Base-by-base conservation (phyloP, 2,797 vertebrate genomes). In the Microcaecilia unicolor region DNA sequence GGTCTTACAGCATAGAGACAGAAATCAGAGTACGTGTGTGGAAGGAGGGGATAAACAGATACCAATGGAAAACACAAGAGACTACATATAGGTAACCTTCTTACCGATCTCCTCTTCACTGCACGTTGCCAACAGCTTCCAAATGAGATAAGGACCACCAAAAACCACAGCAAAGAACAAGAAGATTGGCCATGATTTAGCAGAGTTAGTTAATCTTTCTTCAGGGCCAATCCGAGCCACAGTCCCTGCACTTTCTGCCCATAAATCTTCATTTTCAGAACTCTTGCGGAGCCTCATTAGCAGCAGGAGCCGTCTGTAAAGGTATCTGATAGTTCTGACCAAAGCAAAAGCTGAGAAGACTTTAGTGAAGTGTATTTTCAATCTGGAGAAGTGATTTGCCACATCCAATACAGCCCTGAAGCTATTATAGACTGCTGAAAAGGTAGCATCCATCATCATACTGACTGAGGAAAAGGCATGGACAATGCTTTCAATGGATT, bases 391-490 rank as follows among this genome's bases (percentile, higher is more conserved):
- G 60, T 99, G 96, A 64, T 99, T 98, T 33, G 93, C 94, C 15
- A 99, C 96, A 33, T 99, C 96, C 51, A 99, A 58, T 19, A 99
- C 92, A 0, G 93, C 96, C 1, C 96, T 85, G 61, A 99, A 99
- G 57, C 94, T 97, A 77, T 98, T 99, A 51, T 97, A 96, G 8
- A 97, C 91, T 0, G 96, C 96, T 0, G 94, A 98, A 59, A 96
- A 99, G 13, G 94, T 98, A 29, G 96, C 94, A 10, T 99, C 93
- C 80, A 98, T 77, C 96, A 99, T 98, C 93, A 96, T 98, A 67
- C 94, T 98, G 37, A 99, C 92, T 0, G 94, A 98, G 14, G 86
- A 76, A 25, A 99, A 99, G 1, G 94, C 93, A 6, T 98, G 93
- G n/a, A 99, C 96, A 1, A 98, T 97, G 61, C 96, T 99, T 47